These are phyloP conservation scores for Ormia ochracea DNA, from an alignment of 2,888 invertebrate species.

Conservation along the genomic window DNA sequence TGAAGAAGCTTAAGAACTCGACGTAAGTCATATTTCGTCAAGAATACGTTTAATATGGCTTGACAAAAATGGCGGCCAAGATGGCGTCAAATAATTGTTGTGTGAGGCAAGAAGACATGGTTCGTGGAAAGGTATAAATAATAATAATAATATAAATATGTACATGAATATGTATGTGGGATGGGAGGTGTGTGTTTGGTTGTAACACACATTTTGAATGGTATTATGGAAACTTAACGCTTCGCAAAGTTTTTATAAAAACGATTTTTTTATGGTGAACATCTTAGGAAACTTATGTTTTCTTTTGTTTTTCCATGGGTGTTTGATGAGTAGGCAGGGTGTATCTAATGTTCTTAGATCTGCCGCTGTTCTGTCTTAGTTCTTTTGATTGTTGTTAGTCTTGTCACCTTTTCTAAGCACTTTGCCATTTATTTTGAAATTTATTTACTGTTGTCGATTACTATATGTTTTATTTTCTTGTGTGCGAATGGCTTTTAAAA, in stretches of 20 bases:
- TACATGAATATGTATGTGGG: neutral
- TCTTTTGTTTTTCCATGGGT: slow-evolving; percentile 10
- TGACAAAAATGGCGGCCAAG: slow-evolving; percentile 74
- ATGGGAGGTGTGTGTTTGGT: neutral
- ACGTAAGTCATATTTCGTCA: slow-evolving; percentile 72
- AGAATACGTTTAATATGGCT: slow-evolving; percentile 72
- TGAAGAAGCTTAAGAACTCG: slow-evolving; percentile 26
- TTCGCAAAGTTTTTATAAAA: slow-evolving; percentile 56
- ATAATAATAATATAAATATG: slow-evolving; percentile 20
- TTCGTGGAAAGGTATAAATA: slow-evolving; percentile 53
- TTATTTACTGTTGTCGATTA: neutral
- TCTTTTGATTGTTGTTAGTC: slow-evolving; percentile 14
- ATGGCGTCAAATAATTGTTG: slow-evolving; percentile 67
- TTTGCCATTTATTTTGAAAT: neutral
- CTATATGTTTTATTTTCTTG: neutral
- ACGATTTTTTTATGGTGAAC: slow-evolving; percentile 10
- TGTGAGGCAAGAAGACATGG: slow-evolving; percentile 36
- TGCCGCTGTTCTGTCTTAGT: neutral
- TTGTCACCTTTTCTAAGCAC: slow-evolving; percentile 31
- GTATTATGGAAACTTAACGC: slow-evolving; percentile 54
- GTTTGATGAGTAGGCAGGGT: neutral
- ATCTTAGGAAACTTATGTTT: slow-evolving; percentile 31
- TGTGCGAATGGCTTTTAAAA: neutral
- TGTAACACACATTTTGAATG: neutral
- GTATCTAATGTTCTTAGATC: slow-evolving; percentile 7